phyloP scores from a whole-genome alignment of 2,888 invertebrate species.

The Calameuta pallipes region DNA sequence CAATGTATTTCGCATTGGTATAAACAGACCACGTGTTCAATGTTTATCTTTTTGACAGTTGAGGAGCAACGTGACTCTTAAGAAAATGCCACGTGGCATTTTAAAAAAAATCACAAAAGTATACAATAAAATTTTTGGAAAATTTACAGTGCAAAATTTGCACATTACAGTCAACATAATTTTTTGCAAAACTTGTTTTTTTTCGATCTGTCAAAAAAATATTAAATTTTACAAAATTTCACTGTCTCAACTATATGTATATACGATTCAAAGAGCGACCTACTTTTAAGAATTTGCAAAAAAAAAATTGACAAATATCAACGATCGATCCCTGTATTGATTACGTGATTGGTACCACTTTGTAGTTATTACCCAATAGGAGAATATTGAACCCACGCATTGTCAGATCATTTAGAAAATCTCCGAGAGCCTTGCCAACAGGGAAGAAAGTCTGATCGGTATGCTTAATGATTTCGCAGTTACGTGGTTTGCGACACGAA shows the following conservation, averaged over 20 bases:
- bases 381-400: constrained; percentile 1
- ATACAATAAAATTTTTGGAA: not conserved
- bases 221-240: not conserved
- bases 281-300: not conserved
- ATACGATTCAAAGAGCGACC: not conserved
- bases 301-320: not conserved
- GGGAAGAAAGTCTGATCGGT: constrained; percentile 1
- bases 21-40: not conserved
- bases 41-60: not conserved
- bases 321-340: not conserved
- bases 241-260: not conserved
- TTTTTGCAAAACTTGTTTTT: not conserved
- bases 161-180: not conserved
- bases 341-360: not conserved
- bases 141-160: no score
- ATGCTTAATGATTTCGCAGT: not conserved
- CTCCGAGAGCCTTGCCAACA: not conserved
- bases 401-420: constrained; percentile 3
- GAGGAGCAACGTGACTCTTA: not conserved
- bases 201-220: constrained; percentile 6
- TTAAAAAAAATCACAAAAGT: no score
- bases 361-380: not conserved
- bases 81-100: not conserved
- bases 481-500: not conserved
- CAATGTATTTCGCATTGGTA: not conserved